phyloP scores from a whole-genome alignment of 2,888 invertebrate genomes.

The Antheraea assamensis region DNA sequence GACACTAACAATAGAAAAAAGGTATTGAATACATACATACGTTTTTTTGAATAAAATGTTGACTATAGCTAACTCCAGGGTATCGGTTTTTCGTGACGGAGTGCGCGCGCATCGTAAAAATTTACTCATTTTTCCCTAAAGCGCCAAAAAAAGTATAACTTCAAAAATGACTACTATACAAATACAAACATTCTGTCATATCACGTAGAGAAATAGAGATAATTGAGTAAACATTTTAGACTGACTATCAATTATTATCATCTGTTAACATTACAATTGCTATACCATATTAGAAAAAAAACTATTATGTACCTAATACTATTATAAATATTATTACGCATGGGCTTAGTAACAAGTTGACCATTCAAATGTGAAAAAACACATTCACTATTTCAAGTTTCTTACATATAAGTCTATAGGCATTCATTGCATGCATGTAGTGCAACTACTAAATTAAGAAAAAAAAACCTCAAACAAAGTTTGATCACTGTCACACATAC shows the following conservation, averaged over 20 bases:
- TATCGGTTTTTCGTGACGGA: no score
- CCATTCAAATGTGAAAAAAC: background rate
- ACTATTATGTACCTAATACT: no score
- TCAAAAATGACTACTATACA: no score
- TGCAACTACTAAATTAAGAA: background rate
- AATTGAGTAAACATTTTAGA: background rate
- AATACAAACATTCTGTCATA: no score
- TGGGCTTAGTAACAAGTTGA: background rate
- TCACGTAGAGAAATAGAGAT: no score
- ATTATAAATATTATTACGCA: background rate
- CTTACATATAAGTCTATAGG: background rate
- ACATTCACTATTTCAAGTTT: background rate
- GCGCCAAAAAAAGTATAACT: no score
- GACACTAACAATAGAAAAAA: no score
- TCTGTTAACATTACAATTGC: background rate
- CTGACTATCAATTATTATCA: background rate
- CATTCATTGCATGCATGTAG: background rate
- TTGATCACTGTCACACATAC: background rate
- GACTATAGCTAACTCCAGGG: no score
- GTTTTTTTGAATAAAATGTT: no score
- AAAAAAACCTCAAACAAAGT: background rate
- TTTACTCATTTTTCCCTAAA: no score
- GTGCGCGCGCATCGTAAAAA: no score
- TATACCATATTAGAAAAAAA: background rate
- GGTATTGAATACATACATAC: no score